A percentile compares a stretch with the other conserved stretches of the same genome.
Evolutionary conservation across 2,888 invertebrate species (phyloP).

Genomic region (Eledone cirrhosa): DNA sequence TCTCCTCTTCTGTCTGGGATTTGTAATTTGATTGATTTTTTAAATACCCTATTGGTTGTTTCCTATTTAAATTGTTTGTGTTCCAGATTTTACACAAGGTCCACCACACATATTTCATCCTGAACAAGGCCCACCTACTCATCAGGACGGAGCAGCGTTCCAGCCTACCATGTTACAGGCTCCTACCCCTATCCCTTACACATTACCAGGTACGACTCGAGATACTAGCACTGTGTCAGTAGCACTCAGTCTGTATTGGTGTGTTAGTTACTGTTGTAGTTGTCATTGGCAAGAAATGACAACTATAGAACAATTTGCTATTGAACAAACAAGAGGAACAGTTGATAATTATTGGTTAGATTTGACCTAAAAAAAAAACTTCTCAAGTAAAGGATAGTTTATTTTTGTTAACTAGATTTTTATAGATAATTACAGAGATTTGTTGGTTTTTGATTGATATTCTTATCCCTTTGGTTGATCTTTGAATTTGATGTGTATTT

Average conservation of each 20-base stretch:
- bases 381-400: too few relatives aligned
- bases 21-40: neutral
- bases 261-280: too few relatives aligned
- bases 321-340: too few relatives aligned
- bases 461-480: too few relatives aligned
- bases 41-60: conserved; percentile 5
- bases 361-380: too few relatives aligned
- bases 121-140: conserved; percentile 23
- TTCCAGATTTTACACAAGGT: conserved; percentile 27
- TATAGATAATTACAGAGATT: too few relatives aligned
- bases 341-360: too few relatives aligned
- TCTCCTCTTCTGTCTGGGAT: neutral
- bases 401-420: too few relatives aligned
- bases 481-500: too few relatives aligned
- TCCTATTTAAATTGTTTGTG: conserved; percentile 20
- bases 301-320: too few relatives aligned
- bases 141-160: conserved; percentile 25
- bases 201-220: conserved; percentile 25
- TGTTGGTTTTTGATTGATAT: too few relatives aligned
- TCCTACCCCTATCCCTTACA: conserved; percentile 27
- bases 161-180: conserved; percentile 27
- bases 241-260: neutral
- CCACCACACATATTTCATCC: conserved; percentile 27
- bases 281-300: too few relatives aligned
- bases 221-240: conserved; percentile 20